These are phyloP conservation scores for Neoniphon sammara DNA, from an alignment of 2,797 vertebrate species.

Conservation along the genomic window DNA sequence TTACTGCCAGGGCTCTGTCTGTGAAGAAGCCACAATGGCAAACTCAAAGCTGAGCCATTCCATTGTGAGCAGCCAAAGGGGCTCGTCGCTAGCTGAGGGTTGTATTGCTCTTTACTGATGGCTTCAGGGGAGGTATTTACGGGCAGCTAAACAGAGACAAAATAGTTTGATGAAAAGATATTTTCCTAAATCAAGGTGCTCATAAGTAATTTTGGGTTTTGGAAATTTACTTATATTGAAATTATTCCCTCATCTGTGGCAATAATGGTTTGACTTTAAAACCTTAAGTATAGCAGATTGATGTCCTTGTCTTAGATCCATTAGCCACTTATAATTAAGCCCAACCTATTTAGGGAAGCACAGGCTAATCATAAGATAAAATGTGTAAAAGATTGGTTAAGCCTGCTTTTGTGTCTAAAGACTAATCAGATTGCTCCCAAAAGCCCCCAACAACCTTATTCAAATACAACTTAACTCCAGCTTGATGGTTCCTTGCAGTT, in stretches of 20 bases:
- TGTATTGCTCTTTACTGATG: slow-evolving; percentile 42
- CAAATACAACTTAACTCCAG: slow-evolving; percentile 25
- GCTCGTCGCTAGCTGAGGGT: slow-evolving; percentile 45
- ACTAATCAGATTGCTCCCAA: not conserved
- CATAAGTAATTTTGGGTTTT: slow-evolving; percentile 20
- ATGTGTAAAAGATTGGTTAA: slow-evolving; percentile 17
- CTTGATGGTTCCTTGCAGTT: slow-evolving; percentile 29
- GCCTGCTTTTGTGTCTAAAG: not conserved
- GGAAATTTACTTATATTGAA: not conserved
- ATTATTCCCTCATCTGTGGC: slow-evolving; percentile 21
- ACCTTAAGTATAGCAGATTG: slow-evolving; percentile 51
- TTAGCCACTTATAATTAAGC: slow-evolving; percentile 62
- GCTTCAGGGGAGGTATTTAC: slow-evolving; percentile 33
- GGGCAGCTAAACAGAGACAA: slow-evolving; percentile 24
- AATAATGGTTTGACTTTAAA: slow-evolving; percentile 27
- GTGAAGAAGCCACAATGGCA: slow-evolving; percentile 72
- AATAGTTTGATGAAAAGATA: slow-evolving; percentile 36
- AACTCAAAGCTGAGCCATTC: slow-evolving; percentile 71
- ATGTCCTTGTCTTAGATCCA: slow-evolving; percentile 50
- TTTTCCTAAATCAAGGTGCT: slow-evolving; percentile 7
- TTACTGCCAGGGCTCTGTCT: slow-evolving; percentile 69
- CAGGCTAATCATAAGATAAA: slow-evolving; percentile 35
- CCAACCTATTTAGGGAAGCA: slow-evolving; percentile 40
- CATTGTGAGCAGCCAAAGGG: slow-evolving; percentile 66
- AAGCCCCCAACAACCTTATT: slow-evolving; percentile 21